Evolutionary conservation across 1,140 invertebrate genomes (phyloP), one percentile per base, ranked within the genome.

Genomic region (Stegodyphus mimosarum): DNA sequence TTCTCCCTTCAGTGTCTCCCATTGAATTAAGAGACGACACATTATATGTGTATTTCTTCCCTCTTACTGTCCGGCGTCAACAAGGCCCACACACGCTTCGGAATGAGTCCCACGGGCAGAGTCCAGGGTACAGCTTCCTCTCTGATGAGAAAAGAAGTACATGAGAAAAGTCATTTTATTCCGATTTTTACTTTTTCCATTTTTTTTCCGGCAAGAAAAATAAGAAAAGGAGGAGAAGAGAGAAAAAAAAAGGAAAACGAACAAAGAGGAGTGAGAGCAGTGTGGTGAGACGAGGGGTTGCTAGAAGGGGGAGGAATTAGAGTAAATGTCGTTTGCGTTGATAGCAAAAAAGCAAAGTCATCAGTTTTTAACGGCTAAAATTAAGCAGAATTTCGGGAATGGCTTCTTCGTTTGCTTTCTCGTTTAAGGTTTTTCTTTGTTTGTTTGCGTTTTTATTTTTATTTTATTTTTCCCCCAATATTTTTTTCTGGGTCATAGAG

Each of bases 351-450:
- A 74, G 79, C 79, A 83, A 83, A 83, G 79, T 83, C 79, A 83
- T 83, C 79, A 72, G 79, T 83, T 83, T 83, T 83, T 83, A 83
- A 83, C 79, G 69, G 71, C 60, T 73, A 83, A 83, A 83, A 83
- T 83, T 83, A 83, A 83, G 79, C 79, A 83, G 55, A 17, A 74
- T 73, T 83, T 79, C 52, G 18, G 51, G 79, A 73, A 73, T 73
- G 79, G 18, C 51, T 66, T 49, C 18, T 66, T 66, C 18, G 7
- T n/a, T 48, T 49, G 6, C 15, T 48, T 33, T 18, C 11, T 70
- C 48, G 7, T 48, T 70, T 70, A 10, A 11, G 18, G 9, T 70
- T 15, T 70, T 10, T 15, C 17, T n/a, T n/a, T 18, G n/a, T 33
- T 18, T 11, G 49, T 60, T 71, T 81, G 53, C 69, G 50, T 77